Conservation (phyloP, 2,113 vertebrate species). For the Pedionomus torquatus region DNA sequence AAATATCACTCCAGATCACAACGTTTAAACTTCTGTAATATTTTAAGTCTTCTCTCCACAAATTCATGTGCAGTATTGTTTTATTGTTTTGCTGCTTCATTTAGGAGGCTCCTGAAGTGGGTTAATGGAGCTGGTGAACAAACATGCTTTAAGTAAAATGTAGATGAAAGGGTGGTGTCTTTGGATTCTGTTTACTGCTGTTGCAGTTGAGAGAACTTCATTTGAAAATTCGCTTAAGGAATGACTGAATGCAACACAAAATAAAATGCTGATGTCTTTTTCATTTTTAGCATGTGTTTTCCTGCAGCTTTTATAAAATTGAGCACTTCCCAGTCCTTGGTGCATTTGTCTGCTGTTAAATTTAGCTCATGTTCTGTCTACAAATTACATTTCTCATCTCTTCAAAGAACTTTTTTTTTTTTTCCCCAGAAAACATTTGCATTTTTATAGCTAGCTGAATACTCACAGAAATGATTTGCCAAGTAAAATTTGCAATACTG, state of each 20-base stretch:
- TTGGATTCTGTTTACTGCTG: not conserved
- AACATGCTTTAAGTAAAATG: not conserved
- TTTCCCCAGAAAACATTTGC: not conserved
- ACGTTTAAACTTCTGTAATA: not conserved
- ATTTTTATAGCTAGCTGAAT: not conserved
- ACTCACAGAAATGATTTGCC: not conserved
- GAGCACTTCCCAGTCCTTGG: not conserved
- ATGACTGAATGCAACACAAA: not conserved
- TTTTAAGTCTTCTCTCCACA: not conserved
- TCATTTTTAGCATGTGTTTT: not conserved
- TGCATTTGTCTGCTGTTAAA: not conserved
- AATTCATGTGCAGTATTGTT: not conserved
- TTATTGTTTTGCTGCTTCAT: not conserved
- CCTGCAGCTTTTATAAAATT: not conserved
- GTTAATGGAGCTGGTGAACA: not conserved
- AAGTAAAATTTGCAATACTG: not conserved
- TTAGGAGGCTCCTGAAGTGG: not conserved
- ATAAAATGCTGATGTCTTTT: not conserved
- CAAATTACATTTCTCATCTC: not conserved
- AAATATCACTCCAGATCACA: not conserved
- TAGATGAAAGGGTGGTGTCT: not conserved
- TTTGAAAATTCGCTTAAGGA: not conserved
- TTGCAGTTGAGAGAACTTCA: not conserved
- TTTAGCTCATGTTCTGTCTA: not conserved
- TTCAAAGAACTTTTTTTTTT: not conserved